These are phyloP conservation scores for Hydroisotoma schaefferi DNA, from an alignment of 2,888 invertebrate species.

Conservation along the genomic window DNA sequence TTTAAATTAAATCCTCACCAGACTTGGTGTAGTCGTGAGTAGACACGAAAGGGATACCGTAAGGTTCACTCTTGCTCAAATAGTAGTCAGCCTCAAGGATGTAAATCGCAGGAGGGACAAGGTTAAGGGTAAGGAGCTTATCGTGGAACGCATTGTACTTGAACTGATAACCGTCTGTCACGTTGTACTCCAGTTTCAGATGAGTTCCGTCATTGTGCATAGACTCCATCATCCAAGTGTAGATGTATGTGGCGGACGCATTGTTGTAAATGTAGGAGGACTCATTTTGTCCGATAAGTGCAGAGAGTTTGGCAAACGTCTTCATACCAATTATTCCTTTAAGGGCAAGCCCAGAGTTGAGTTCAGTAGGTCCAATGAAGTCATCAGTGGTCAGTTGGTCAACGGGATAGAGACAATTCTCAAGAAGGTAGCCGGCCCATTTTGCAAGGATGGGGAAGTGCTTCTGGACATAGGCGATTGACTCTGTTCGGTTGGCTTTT, in stretches of 20 bases:
- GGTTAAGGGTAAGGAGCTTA: constrained; percentile 33
- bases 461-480: constrained; percentile 14
- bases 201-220: constrained; percentile 30
- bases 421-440: constrained; percentile 40
- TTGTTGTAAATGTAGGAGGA: constrained; percentile 27
- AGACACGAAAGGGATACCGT: constrained; percentile 40
- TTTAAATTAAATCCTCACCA: constrained; percentile 23
- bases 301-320: constrained; percentile 34
- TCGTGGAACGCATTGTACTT: constrained; percentile 46
- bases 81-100: constrained; percentile 38
- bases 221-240: constrained; percentile 33
- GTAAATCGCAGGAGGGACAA: constrained; percentile 36
- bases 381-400: constrained; percentile 45
- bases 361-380: constrained; percentile 41
- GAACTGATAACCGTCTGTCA: constrained; percentile 44
- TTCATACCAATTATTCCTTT: constrained; percentile 42
- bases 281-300: constrained; percentile 21
- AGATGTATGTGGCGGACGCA: constrained; percentile 19
- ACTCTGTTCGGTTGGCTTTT: constrained; percentile 8
- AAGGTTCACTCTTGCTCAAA: constrained; percentile 37
- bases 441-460: constrained; percentile 28
- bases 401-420: constrained; percentile 42
- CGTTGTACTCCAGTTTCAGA: constrained; percentile 45
- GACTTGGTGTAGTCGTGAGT: constrained; percentile 45
- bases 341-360: constrained; percentile 44